Evolutionary conservation across 2,113 vertebrate species (phyloP).

Genomic region (Albula goreensis): DNA sequence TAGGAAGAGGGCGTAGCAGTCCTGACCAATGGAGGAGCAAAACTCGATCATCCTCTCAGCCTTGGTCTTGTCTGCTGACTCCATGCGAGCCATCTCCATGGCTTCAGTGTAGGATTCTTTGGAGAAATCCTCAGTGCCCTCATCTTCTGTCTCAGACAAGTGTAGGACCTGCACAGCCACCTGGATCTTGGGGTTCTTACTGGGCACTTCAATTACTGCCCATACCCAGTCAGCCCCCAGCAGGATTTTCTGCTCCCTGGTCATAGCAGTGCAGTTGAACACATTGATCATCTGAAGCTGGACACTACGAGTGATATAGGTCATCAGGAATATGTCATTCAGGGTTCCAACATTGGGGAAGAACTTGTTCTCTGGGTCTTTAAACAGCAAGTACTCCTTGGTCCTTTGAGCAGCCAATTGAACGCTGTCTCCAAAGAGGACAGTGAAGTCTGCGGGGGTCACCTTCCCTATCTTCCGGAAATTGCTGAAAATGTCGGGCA

Average conservation of each 20-base stretch:
- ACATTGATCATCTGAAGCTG: conserved; percentile 52
- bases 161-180: conserved; percentile 58
- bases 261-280: conserved; percentile 72
- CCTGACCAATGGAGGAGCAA: conserved; percentile 30
- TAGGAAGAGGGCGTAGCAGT: conserved; percentile 35
- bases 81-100: conserved; percentile 32
- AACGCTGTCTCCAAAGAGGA: conserved; percentile 61
- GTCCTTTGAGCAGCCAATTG: conserved; percentile 55
- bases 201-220: conserved; percentile 32
- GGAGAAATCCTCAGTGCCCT: background rate
- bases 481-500: conserved; percentile 50
- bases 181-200: conserved; percentile 35
- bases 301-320: conserved; percentile 64
- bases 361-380: conserved; percentile 66
- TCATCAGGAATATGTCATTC: conserved; percentile 71
- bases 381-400: conserved; percentile 68
- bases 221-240: conserved; percentile 53
- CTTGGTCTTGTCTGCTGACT: conserved; percentile 47
- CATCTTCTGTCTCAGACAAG: conserved; percentile 36
- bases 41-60: conserved; percentile 26
- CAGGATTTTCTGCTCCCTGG: conserved; percentile 62
- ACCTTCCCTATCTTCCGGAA: conserved; percentile 36
- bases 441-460: conserved; percentile 43
- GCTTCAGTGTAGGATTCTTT: conserved; percentile 25
- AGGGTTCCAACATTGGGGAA: conserved; percentile 47